Conservation (phyloP, 2,888 invertebrate genomes). For the Aethes cnicana region DNA sequence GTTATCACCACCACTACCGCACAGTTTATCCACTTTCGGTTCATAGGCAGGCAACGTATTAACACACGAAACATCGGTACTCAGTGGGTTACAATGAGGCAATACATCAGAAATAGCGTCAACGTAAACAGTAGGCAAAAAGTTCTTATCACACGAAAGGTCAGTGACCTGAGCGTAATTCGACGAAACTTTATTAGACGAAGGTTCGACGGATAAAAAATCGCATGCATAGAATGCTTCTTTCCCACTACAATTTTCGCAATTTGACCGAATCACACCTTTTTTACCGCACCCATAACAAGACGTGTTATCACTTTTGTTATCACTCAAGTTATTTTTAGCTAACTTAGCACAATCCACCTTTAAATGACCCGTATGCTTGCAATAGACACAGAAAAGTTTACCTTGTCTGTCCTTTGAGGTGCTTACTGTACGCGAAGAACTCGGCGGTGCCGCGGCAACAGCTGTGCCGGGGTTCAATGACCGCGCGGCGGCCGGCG, state of each 20-base stretch:
- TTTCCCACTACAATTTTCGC: background rate
- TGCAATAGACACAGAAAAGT: background rate
- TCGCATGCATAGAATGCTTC: no score
- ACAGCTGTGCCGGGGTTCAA: background rate
- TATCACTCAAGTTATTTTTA: background rate
- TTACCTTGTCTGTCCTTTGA: background rate
- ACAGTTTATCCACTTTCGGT: no score
- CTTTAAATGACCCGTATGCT: background rate
- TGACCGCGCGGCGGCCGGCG: background rate
- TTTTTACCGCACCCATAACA: background rate
- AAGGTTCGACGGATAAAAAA: no score
- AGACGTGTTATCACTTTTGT: background rate
- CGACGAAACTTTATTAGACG: no score
- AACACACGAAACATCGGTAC: no score
- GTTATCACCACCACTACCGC: no score
- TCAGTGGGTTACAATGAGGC: no score
- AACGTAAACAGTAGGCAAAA: no score
- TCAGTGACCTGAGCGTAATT: no score
- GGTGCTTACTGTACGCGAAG: background rate
- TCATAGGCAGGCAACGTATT: no score
- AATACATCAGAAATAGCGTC: no score
- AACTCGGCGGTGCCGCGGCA: background rate
- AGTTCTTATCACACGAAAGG: no score
- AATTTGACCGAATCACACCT: background rate
- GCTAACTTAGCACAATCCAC: background rate